Percentiles rank a stretch among this genome's conserved stretches.
Conservation (phyloP, 2,797 vertebrate genomes). For the Chaetodon trifasciatus region DNA sequence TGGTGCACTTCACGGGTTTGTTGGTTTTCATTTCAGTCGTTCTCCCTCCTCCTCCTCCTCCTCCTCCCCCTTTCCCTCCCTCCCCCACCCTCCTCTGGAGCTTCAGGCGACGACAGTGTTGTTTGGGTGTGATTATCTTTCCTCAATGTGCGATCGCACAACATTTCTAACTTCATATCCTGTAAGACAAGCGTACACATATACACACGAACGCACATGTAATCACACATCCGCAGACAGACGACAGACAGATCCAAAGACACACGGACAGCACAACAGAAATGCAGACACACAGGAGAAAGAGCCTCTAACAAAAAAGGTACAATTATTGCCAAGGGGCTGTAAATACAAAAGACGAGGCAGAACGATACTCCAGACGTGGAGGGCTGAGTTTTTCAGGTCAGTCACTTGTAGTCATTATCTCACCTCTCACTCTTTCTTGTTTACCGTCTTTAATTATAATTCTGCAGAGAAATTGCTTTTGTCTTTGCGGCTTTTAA, state of each 20-base stretch:
- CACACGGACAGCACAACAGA: not conserved
- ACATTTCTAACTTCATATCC: constrained; percentile 49
- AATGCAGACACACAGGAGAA: not conserved
- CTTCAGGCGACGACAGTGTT: constrained; percentile 48
- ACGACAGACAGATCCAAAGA: not conserved
- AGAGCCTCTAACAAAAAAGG: not conserved
- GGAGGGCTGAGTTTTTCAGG: not conserved
- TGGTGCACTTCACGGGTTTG: not conserved
- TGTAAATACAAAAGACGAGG: constrained; percentile 28
- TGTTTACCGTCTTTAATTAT: constrained; percentile 26
- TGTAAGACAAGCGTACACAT: constrained; percentile 23
- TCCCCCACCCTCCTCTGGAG: not conserved
- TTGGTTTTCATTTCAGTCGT: constrained; percentile 28
- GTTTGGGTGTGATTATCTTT: constrained; percentile 63
- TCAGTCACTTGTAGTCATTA: constrained; percentile 36
- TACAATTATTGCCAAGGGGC: not conserved
- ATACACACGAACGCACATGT: constrained; percentile 17
- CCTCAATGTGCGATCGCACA: constrained; percentile 47
- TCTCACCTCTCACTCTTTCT: constrained; percentile 24
- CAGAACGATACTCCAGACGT: not conserved
- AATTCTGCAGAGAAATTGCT: constrained; percentile 29
- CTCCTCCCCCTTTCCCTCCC: not conserved
- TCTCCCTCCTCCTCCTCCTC: not conserved
- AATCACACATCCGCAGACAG: constrained; percentile 6
- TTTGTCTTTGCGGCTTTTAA: constrained; percentile 33